Percentiles rank a stretch among this genome's conserved stretches.
These are phyloP conservation scores for Rhincodon typus DNA, from an alignment of 2,797 vertebrate genomes.

Conservation along the genomic window DNA sequence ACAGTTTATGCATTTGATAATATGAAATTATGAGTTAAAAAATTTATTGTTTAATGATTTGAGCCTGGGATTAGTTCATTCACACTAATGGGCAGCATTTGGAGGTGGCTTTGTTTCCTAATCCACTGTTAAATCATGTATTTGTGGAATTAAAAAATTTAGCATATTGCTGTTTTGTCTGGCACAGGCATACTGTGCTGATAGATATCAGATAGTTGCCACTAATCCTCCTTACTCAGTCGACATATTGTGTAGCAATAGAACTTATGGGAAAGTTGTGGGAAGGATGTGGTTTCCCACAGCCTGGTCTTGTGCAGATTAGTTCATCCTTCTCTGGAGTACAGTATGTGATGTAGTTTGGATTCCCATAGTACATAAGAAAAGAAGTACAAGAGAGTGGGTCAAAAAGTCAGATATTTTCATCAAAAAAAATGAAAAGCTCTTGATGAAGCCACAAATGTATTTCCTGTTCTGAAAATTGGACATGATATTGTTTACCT, in stretches of 20 bases:
- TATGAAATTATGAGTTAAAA: not conserved
- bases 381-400: not conserved
- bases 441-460: not conserved
- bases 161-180: not conserved
- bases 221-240: not conserved
- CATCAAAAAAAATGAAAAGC: not conserved
- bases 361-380: not conserved
- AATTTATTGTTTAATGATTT: not conserved
- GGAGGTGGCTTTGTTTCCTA: not conserved
- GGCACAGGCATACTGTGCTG: too few relatives aligned
- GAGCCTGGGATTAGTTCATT: not conserved
- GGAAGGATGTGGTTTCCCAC: conserved; percentile 22
- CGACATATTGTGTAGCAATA: not conserved
- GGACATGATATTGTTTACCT: not conserved
- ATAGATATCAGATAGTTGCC: not conserved
- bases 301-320: not conserved
- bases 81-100: not conserved
- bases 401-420: conserved; percentile 9
- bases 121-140: not conserved
- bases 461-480: not conserved
- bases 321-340: not conserved
- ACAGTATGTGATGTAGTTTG: not conserved
- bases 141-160: not conserved
- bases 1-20: not conserved
- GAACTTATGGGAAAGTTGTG: conserved; percentile 7